These are phyloP conservation scores for Trisateles emortualis DNA, from an alignment of 2,888 invertebrate species.

Conservation along the genomic window DNA sequence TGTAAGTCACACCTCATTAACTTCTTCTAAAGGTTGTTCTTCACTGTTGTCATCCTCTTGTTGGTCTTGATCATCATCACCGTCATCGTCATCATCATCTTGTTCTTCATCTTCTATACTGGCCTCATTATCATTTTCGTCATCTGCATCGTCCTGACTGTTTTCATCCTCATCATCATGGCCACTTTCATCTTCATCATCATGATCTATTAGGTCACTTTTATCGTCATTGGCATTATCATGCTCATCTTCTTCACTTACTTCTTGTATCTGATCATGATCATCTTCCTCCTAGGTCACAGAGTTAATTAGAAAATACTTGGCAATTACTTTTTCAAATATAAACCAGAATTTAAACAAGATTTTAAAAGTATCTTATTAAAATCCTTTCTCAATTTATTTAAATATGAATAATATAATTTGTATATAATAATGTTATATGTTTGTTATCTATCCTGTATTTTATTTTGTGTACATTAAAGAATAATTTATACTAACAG, in stretches of 20 bases:
- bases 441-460: too few species aligned
- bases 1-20: conserved; percentile 49
- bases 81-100: conserved; percentile 55
- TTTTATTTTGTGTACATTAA: too few species aligned
- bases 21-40: conserved; percentile 54
- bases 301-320: conserved; percentile 24
- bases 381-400: too few species aligned
- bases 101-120: conserved; percentile 55
- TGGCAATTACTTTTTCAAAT: not conserved
- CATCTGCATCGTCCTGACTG: conserved; percentile 47
- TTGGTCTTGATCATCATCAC: conserved; percentile 48
- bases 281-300: conserved; percentile 60
- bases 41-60: conserved; percentile 41
- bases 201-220: conserved; percentile 1
- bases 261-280: conserved; percentile 54
- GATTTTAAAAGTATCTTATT: too few species aligned
- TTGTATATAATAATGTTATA: too few species aligned
- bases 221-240: conserved; percentile 54
- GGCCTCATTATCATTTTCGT: conserved; percentile 55
- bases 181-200: conserved; percentile 42
- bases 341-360: too few species aligned
- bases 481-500: too few species aligned
- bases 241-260: conserved; percentile 50
- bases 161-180: conserved; percentile 50
- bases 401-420: too few species aligned